phyloP scores from a whole-genome alignment of 2,888 invertebrate species.

The Eupsilia transversa region DNA sequence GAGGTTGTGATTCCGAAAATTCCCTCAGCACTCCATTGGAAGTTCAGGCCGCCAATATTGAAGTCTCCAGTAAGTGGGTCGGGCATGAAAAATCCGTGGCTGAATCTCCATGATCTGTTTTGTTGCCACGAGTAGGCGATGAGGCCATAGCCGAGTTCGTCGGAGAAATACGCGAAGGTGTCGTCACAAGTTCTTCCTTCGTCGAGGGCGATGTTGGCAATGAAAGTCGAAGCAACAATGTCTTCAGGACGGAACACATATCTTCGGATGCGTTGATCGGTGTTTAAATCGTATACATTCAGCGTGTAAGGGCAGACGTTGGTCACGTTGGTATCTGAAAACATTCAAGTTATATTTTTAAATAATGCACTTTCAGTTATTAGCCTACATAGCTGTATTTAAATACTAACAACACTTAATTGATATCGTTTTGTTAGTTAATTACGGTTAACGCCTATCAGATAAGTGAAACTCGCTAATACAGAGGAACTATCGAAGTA shows the following conservation, averaged over 20 bases:
- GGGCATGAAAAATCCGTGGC: conserved; percentile 95
- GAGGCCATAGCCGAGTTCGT: conserved; percentile 95
- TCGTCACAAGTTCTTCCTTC: conserved; percentile 94
- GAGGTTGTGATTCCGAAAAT: conserved; percentile 95
- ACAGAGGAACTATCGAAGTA: conserved; percentile 2
- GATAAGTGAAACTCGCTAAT: conserved; percentile 34
- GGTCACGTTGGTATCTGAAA: conserved; percentile 88
- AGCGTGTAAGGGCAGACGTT: conserved; percentile 95
- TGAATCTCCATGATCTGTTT: conserved; percentile 95
- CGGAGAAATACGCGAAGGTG: conserved; percentile 94
- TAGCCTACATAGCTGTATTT: conserved; percentile 11
- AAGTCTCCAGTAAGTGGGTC: conserved; percentile 95
- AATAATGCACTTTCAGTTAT: conserved; percentile 1
- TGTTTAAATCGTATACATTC: conserved; percentile 94
- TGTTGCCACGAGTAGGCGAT: conserved; percentile 94
- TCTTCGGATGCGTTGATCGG: conserved; percentile 92
- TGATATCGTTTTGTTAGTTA: conserved; percentile 20
- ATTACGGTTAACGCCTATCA: conserved; percentile 38
- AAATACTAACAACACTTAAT: conserved; percentile 12
- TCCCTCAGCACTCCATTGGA: conserved; percentile 96
- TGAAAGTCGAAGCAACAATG: conserved; percentile 94
- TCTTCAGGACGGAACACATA: conserved; percentile 93
- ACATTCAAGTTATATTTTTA: neutral
- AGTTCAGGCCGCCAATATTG: conserved; percentile 94
- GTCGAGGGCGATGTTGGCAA: conserved; percentile 96